Evolutionary conservation across 2,113 vertebrate species (phyloP).

Genomic region (Amblyornis subalaris): DNA sequence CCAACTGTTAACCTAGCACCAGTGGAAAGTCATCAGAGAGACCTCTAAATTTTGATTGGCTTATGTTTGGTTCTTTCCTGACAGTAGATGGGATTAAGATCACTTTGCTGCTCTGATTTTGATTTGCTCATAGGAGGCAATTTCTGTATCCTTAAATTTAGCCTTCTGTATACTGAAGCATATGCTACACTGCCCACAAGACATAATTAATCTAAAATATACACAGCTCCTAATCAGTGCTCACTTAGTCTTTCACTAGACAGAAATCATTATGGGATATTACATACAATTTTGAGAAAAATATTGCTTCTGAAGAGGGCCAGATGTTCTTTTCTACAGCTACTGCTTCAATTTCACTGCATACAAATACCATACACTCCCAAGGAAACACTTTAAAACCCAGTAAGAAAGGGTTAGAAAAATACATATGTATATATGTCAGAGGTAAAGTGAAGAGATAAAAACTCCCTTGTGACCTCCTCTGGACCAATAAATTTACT

Average conservation of each 20-base stretch:
- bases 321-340: conserved; percentile 40
- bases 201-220: conserved; percentile 40
- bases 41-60: background rate
- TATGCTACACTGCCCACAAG: conserved; percentile 29
- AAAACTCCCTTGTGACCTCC: background rate
- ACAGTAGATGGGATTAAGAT: conserved; percentile 14
- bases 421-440: background rate
- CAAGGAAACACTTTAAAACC: background rate
- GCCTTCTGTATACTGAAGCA: background rate
- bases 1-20: background rate
- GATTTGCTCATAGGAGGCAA: background rate
- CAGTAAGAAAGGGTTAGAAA: background rate
- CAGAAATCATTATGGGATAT: conserved; percentile 26
- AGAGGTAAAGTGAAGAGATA: background rate
- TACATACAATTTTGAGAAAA: conserved; percentile 29
- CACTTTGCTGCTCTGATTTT: background rate
- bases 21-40: background rate
- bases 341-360: background rate
- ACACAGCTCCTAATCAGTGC: conserved; percentile 22
- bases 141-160: conserved; percentile 35
- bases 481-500: background rate
- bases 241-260: conserved; percentile 4
- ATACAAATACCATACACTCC: background rate
- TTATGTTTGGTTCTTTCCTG: background rate
- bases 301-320: conserved; percentile 5